These are phyloP conservation scores for Holotrichia oblita DNA, from an alignment of 1,140 invertebrate genomes.

Conservation along the genomic window DNA sequence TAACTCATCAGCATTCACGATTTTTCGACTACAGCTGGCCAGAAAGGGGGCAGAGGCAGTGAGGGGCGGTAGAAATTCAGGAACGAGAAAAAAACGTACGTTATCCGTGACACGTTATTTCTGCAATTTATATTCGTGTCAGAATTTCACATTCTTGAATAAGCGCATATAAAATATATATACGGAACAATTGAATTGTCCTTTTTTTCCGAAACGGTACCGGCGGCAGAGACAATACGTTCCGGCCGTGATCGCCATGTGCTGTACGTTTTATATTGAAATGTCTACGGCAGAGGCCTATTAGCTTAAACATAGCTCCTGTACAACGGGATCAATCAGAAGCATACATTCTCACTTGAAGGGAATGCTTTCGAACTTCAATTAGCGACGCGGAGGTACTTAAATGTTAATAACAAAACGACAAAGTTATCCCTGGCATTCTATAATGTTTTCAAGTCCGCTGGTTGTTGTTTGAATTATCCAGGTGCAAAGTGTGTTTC, in stretches of 20 bases:
- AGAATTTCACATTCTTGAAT: conserved; percentile 45
- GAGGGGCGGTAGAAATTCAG: conserved; percentile 2
- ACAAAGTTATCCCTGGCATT: too few species aligned
- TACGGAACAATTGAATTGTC: conserved; percentile 41
- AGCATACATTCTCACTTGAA: too few species aligned
- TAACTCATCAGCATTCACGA: conserved; percentile 37
- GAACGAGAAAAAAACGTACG: conserved; percentile 37
- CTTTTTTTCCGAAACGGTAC: conserved; percentile 38
- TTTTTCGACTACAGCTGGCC: too few species aligned
- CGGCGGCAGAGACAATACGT: conserved; percentile 42
- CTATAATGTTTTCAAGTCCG: too few species aligned
- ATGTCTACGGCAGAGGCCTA: too few species aligned
- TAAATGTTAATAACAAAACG: too few species aligned
- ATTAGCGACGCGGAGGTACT: too few species aligned
- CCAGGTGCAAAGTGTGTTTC: too few species aligned
- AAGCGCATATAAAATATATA: conserved; percentile 40
- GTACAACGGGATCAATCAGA: too few species aligned
- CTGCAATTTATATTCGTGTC: conserved; percentile 45
- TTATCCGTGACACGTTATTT: conserved; percentile 42
- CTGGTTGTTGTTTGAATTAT: too few species aligned
- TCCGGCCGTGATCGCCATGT: conserved; percentile 41
- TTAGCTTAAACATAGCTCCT: conserved; percentile 54
- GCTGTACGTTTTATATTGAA: too few species aligned
- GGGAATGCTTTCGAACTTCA: too few species aligned
- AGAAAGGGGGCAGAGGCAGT: background rate